Evolutionary conservation across 2,888 invertebrate genomes (phyloP), one percentile per base, ranked within the genome.

Genomic region (Ceraclea dissimilis): DNA sequence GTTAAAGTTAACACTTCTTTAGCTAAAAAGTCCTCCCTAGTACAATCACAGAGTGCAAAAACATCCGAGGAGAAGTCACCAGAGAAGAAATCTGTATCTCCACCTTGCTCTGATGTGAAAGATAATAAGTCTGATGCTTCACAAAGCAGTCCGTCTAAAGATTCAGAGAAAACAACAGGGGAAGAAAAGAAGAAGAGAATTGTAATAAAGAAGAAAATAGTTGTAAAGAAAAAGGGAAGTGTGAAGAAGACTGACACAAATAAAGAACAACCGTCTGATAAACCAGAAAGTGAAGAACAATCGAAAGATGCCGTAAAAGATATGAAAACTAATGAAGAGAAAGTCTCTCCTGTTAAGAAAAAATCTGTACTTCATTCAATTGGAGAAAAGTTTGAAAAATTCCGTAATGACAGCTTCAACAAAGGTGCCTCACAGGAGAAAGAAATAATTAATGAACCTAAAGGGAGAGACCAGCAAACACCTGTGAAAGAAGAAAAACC

Each of bases 301-400:
- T 67, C 66, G 8, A 64, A 64, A 5, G 66, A 65, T 1, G 66
- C 67, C 49, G 68, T 70, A 34, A 72, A 70, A 60, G 66, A 69
- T 60, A 56, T 60, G 20, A 48, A 66, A 16, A 49, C 16, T 13
- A 46, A 52, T 46, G 46, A 50, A 47, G 26, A 39, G 20, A 60
- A 59, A 49, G 10, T 34, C 19, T 51, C 57, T 54, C 70, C 71
- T 0, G 69, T 76, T 6, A 83, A 83, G 66, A 84, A 84, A 70
- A 84, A 84, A 69, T 75, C 81, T 1, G 79, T 91, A 63, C 72
- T 90, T 43, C 88, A 88, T 66, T 84, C 84, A 0, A 81, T 90
- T 64, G 89, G 91, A 47, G 88, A 88, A 66, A 86, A 85, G 68
- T 77, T 86, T 66, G 87, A 87, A 70, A 87, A 85, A 67, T 77